Conservation (phyloP, 2,113 vertebrate genomes). For the Cyprinodon tularosa region DNA sequence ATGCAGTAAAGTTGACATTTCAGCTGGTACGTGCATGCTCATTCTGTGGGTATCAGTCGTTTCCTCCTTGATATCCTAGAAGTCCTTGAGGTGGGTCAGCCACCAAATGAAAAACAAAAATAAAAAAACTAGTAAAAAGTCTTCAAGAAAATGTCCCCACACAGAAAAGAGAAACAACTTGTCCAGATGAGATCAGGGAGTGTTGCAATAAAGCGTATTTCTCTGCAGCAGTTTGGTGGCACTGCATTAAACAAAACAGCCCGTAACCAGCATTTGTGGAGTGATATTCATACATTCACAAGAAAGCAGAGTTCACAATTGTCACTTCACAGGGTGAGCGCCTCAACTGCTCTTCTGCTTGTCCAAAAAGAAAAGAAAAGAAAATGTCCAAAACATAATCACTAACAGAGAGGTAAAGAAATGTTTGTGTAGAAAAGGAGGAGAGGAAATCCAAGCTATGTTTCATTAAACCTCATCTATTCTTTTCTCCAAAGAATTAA, state of each 20-base stretch:
- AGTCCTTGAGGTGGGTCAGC: constrained; percentile 34
- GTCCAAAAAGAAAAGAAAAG: constrained; percentile 25
- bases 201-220: constrained; percentile 53
- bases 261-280: constrained; percentile 53
- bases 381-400: constrained; percentile 45
- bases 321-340: constrained; percentile 27
- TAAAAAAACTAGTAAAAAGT: constrained; percentile 27
- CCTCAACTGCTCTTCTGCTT: constrained; percentile 18
- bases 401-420: constrained; percentile 26
- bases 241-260: constrained; percentile 56
- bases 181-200: constrained; percentile 52
- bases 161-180: constrained; percentile 23
- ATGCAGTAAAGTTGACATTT: constrained; percentile 76
- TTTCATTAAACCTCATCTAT: constrained; percentile 17
- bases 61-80: background rate
- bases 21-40: constrained; percentile 68
- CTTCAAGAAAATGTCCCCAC: constrained; percentile 19
- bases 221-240: constrained; percentile 63
- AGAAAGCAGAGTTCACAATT: constrained; percentile 59
- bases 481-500: constrained; percentile 12
- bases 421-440: background rate
- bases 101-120: constrained; percentile 56
- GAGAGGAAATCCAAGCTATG: constrained; percentile 4
- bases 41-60: constrained; percentile 42
- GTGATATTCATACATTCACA: constrained; percentile 80